Evolutionary conservation across 2,888 invertebrate genomes (phyloP).

Genomic region (Seladonia tumulorum): DNA sequence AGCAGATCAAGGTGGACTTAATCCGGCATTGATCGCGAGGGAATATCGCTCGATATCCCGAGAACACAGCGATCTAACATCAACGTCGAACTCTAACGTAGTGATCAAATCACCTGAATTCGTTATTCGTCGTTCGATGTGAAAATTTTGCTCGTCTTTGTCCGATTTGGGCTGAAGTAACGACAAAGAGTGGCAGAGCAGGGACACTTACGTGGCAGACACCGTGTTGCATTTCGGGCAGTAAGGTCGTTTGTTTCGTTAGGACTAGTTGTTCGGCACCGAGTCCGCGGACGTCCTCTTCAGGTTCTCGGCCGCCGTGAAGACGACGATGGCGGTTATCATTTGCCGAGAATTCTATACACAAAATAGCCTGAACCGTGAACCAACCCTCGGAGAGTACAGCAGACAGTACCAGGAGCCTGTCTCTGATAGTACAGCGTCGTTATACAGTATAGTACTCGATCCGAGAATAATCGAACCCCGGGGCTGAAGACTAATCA

Average conservation of each 20-base stretch:
- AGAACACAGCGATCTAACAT: not conserved
- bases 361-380: not conserved
- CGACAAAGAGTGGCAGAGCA: slow-evolving; percentile 50
- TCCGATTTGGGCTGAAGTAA: slow-evolving; percentile 5
- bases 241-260: slow-evolving; percentile 65
- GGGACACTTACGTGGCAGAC: slow-evolving; percentile 69
- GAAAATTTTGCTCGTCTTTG: not conserved
- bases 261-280: slow-evolving; percentile 61
- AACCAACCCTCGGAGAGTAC: slow-evolving; percentile 15
- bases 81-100: not conserved
- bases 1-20: too few species aligned
- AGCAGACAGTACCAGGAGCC: slow-evolving; percentile 35
- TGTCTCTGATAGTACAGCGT: slow-evolving; percentile 18
- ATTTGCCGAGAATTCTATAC: slow-evolving; percentile 21
- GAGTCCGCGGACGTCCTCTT: slow-evolving; percentile 26
- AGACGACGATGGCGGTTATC: not conserved
- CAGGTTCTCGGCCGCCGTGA: not conserved
- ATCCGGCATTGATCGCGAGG: not conserved
- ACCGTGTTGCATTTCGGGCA: slow-evolving; percentile 70
- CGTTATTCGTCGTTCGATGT: not conserved
- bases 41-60: not conserved
- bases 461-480: not conserved
- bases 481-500: too few species aligned
- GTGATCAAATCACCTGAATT: not conserved
- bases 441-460: slow-evolving; percentile 1